Evolutionary conservation across 1,140 invertebrate genomes (phyloP).

Genomic region (Anoplolepis gracilipes): DNA sequence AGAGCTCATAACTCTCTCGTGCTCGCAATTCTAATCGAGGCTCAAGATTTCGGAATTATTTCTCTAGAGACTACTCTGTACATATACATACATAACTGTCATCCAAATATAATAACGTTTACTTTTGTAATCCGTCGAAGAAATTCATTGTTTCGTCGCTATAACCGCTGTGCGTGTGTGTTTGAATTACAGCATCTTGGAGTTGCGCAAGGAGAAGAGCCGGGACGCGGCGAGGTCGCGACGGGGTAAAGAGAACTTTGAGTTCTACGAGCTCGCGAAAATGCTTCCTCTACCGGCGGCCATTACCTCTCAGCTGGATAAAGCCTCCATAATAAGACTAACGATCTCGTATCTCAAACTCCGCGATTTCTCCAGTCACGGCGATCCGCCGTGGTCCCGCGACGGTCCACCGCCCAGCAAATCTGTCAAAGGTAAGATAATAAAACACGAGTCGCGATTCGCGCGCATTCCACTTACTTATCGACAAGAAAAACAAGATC

Average conservation of each 20-base stretch:
- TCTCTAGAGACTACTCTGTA: conserved; percentile 36
- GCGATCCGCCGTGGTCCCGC: conserved; percentile 97
- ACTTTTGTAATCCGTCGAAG: conserved; percentile 11
- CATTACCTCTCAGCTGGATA: conserved; percentile 99
- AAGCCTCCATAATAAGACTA: conserved; percentile 99
- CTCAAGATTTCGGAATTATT: conserved; percentile 4
- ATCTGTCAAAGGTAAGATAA: conserved; percentile 93
- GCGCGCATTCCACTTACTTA: no score
- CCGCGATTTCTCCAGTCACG: conserved; percentile 97
- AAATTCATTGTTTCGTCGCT: conserved; percentile 7
- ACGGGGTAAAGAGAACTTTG: conserved; percentile 98
- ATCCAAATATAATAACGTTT: conserved; percentile 10
- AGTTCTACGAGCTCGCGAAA: conserved; percentile 99
- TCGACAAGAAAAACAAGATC: not conserved
- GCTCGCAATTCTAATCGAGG: not conserved
- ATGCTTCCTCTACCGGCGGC: conserved; percentile 98
- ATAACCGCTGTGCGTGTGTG: conserved; percentile 19
- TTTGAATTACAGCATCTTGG: conserved; percentile 94
- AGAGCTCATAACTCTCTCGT: not conserved
- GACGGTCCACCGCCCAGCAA: conserved; percentile 92
- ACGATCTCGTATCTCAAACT: conserved; percentile 99
- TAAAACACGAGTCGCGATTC: not conserved
- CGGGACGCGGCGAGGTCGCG: conserved; percentile 97
- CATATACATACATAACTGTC: not conserved
- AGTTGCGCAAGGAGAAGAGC: conserved; percentile 98